Conservation (phyloP, 2,113 vertebrate species). For the Ivindomyrus marchei region DNA sequence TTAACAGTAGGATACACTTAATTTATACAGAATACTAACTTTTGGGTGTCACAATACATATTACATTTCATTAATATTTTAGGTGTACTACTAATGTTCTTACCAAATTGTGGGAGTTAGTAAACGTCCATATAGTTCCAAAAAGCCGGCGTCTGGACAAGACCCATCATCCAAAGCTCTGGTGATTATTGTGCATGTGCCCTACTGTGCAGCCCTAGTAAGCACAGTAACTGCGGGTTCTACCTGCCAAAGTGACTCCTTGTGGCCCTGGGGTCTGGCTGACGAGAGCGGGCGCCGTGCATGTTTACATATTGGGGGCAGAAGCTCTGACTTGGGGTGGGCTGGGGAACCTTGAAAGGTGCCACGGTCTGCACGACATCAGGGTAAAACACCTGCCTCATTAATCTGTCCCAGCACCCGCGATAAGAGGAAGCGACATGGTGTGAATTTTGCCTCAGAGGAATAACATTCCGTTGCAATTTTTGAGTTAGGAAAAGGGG, state of each 20-base stretch:
- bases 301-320: constrained; percentile 48
- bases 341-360: constrained; percentile 71
- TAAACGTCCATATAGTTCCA: neutral
- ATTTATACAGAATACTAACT: neutral
- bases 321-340: neutral
- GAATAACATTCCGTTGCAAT: neutral
- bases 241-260: constrained; percentile 68
- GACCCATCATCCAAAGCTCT: neutral
- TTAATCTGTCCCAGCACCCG: neutral
- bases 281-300: constrained; percentile 51
- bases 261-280: constrained; percentile 39
- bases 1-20: neutral
- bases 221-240: neutral
- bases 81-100: no score
- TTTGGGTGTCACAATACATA: no score
- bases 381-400: neutral
- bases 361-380: constrained; percentile 56
- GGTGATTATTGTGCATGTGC: neutral
- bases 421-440: neutral
- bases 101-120: no score
- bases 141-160: neutral
- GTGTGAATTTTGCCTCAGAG: neutral
- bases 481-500: neutral
- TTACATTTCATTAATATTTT: no score
- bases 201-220: neutral